Percentiles rank a stretch among this genome's conserved stretches.
These are phyloP conservation scores for Phalacrocorax brasilianus DNA, from an alignment of 2,113 vertebrate species.

Conservation along the genomic window DNA sequence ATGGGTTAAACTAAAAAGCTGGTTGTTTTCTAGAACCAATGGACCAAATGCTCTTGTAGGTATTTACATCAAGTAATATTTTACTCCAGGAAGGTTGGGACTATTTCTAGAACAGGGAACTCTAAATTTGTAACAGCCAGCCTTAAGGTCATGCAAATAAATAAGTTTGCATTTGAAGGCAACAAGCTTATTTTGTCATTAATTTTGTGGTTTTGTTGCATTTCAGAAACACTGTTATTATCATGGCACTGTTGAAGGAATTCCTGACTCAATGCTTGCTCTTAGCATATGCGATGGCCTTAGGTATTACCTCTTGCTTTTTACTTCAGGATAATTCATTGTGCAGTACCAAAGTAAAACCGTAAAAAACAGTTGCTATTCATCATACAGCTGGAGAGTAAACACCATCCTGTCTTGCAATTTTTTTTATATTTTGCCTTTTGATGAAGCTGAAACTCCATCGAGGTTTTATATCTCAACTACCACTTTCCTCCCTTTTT, in stretches of 20 bases:
- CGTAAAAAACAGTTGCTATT: not conserved
- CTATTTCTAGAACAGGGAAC: not conserved
- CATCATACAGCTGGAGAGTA: not conserved
- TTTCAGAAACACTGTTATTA: conserved; percentile 73
- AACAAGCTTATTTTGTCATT: not conserved
- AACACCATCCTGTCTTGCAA: not conserved
- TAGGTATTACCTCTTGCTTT: conserved; percentile 53
- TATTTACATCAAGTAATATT: not conserved
- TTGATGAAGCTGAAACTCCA: not conserved
- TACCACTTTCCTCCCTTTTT: not conserved
- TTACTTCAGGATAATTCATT: not conserved
- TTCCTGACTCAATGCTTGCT: conserved; percentile 50
- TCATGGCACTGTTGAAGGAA: conserved; percentile 65
- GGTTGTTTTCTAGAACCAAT: not conserved
- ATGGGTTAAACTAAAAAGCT: not conserved
- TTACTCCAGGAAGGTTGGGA: not conserved
- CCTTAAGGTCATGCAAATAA: not conserved
- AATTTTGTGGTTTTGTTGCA: conserved; percentile 1
- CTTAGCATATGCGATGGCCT: conserved; percentile 70
- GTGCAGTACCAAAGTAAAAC: not conserved
- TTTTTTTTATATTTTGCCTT: not conserved
- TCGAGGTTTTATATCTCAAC: not conserved
- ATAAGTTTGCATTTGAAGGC: not conserved
- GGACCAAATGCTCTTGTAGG: not conserved
- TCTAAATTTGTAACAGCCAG: not conserved